Conservation (phyloP, 1,140 invertebrate genomes). For the Psix sp. region DNA sequence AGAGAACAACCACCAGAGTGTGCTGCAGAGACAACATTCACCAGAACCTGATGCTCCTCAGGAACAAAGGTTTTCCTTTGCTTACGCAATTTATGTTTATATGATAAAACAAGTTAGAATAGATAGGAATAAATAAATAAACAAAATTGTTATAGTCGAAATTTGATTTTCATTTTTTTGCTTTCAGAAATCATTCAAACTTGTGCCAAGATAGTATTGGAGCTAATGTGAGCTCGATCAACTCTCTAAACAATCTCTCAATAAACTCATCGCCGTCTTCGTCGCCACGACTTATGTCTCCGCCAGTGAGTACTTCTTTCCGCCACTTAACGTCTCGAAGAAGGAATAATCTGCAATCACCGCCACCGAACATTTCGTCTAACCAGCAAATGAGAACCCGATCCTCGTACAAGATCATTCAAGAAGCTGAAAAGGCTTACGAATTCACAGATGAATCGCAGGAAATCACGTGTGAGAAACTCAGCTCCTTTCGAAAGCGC, state of each 20-base stretch:
- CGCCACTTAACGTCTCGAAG: constrained; percentile 68
- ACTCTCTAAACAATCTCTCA: constrained; percentile 70
- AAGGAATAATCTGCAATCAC: constrained; percentile 67
- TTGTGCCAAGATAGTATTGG: constrained; percentile 27
- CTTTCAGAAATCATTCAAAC: constrained; percentile 18
- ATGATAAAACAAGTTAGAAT: background rate
- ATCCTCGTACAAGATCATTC: constrained; percentile 70
- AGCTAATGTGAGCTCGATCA: constrained; percentile 66
- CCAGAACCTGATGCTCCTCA: constrained; percentile 70
- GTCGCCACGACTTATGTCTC: constrained; percentile 72
- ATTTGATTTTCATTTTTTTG: constrained; percentile 6
- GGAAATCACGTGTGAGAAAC: constrained; percentile 84
- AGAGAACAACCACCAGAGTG: constrained; percentile 69
- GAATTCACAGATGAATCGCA: constrained; percentile 90
- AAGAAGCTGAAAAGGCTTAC: constrained; percentile 85
- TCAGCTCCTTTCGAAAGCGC: constrained; percentile 87
- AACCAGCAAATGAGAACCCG: constrained; percentile 66
- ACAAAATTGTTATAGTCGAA: too few relatives aligned
- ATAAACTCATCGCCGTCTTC: constrained; percentile 69
- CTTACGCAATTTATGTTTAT: background rate
- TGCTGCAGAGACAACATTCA: constrained; percentile 62
- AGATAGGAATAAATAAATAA: too few relatives aligned
- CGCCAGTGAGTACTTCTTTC: constrained; percentile 68
- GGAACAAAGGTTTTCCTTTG: constrained; percentile 45
- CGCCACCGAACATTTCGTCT: constrained; percentile 60